Conservation (phyloP, 2,113 vertebrate species). For the Scomber colias region DNA sequence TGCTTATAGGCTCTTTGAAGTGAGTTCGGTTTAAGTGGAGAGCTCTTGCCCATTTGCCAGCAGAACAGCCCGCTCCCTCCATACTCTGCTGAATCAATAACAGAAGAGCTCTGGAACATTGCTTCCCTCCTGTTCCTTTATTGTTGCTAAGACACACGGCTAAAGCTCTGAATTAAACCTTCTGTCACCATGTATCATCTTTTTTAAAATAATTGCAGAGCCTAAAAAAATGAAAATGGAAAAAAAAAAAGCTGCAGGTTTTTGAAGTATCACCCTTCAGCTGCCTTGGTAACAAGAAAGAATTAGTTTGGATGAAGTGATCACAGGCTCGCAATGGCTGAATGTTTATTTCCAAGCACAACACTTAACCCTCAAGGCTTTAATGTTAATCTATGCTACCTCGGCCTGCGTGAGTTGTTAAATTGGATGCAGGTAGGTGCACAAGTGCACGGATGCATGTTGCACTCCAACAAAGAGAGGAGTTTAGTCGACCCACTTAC, state of each 20-base stretch:
- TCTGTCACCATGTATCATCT: constrained; percentile 36
- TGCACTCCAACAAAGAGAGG: constrained; percentile 43
- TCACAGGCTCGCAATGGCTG: neutral
- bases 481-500: constrained; percentile 70
- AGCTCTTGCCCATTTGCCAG: constrained; percentile 54
- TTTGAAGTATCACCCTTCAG: constrained; percentile 28
- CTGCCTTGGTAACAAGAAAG: constrained; percentile 59
- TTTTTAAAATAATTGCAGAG: constrained; percentile 42
- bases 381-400: constrained; percentile 42
- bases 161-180: constrained; percentile 45
- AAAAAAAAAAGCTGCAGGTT: constrained; percentile 11
- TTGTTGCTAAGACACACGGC: constrained; percentile 75
- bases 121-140: constrained; percentile 44
- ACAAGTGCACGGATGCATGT: constrained; percentile 37
- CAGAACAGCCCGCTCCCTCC: constrained; percentile 46
- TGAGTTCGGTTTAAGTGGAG: constrained; percentile 57
- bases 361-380: constrained; percentile 25
- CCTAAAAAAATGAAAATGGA: constrained; percentile 10
- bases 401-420: constrained; percentile 44
- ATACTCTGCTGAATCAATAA: constrained; percentile 61
- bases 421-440: constrained; percentile 46
- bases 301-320: constrained; percentile 35
- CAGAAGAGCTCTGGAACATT: constrained; percentile 38
- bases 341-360: constrained; percentile 34
- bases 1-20: constrained; percentile 51